Conservation (phyloP, 2,113 vertebrate genomes). For the Poeciliopsis prolifica region DNA sequence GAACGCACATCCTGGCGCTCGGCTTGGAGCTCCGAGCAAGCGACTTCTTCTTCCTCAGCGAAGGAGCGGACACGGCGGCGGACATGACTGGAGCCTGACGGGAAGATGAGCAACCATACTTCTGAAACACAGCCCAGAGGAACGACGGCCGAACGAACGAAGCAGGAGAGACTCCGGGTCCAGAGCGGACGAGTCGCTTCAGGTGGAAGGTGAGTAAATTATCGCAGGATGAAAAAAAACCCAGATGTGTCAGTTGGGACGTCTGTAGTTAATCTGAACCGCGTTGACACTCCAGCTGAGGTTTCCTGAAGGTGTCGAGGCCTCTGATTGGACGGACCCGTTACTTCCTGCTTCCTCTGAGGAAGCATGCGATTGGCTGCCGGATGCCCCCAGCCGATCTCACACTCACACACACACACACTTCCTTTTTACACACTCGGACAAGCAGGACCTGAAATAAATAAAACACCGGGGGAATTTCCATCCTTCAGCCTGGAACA, state of each 20-base stretch:
- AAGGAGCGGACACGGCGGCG: conserved; percentile 48
- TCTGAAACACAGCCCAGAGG: conserved; percentile 3
- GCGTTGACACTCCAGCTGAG: conserved; percentile 19
- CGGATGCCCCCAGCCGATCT: conserved; percentile 6
- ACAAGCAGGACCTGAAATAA: conserved; percentile 33
- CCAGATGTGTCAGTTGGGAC: conserved; percentile 34
- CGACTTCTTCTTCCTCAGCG: conserved; percentile 67
- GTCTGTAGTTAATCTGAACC: conserved; percentile 48
- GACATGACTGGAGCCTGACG: conserved; percentile 38
- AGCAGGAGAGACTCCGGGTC: neutral
- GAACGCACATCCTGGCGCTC: conserved; percentile 58
- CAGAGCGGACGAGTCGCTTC: neutral
- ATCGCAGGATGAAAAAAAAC: neutral
- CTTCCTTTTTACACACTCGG: conserved; percentile 7
- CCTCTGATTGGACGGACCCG: conserved; percentile 54
- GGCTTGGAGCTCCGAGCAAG: conserved; percentile 43
- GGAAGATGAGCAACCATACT: conserved; percentile 46
- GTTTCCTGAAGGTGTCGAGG: conserved; percentile 56
- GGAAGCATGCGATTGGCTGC: conserved; percentile 34
- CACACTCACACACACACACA: conserved; percentile 30
- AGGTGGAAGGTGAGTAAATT: neutral
- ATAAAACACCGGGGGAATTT: conserved; percentile 65
- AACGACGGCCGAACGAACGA: neutral
- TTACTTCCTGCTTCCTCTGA: conserved; percentile 70
- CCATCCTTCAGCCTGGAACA: conserved; percentile 42